Evolutionary conservation across 37 sponge, comb jelly and placozoan species (phyloP).

Genomic region (Hormiphora californensis): DNA sequence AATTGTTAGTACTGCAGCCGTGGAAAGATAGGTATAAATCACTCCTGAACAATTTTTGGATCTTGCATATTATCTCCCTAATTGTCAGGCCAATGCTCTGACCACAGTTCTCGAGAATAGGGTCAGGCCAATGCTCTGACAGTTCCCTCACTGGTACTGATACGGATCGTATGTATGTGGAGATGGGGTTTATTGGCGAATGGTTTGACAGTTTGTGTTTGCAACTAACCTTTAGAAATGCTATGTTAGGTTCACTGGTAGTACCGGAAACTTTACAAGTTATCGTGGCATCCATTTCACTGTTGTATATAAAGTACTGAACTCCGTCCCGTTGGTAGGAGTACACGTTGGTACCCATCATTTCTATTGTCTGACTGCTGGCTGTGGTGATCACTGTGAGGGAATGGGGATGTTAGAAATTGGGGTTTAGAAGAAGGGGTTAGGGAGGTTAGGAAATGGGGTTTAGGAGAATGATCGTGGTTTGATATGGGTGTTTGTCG

Average conservation of each 20-base stretch:
- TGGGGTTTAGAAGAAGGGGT: too few relatives aligned
- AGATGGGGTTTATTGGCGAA: background rate
- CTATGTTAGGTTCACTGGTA: background rate
- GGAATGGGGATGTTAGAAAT: background rate
- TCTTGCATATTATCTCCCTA: too few relatives aligned
- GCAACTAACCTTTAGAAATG: background rate
- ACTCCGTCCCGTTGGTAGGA: background rate
- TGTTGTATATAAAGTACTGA: constrained; percentile 14
- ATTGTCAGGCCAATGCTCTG: too few relatives aligned
- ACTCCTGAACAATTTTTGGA: too few relatives aligned
- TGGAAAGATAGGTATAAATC: too few relatives aligned
- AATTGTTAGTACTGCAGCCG: background rate
- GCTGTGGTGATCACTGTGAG: background rate
- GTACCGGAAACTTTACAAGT: background rate
- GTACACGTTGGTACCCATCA: constrained; percentile 19
- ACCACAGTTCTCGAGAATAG: too few relatives aligned
- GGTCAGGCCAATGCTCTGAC: too few relatives aligned
- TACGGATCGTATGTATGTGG: background rate
- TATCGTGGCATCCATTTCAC: constrained; percentile 40
- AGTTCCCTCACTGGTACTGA: too few relatives aligned
- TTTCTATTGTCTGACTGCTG: background rate
- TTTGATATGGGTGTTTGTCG: too few relatives aligned
- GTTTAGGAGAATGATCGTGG: too few relatives aligned
- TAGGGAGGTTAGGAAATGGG: too few relatives aligned
- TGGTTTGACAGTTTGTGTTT: background rate